Percentiles rank a stretch among this genome's conserved stretches.
These are phyloP conservation scores for Ephydatia muelleri DNA, from an alignment of 37 sponge, comb jelly and placozoan species.

Conservation along the genomic window DNA sequence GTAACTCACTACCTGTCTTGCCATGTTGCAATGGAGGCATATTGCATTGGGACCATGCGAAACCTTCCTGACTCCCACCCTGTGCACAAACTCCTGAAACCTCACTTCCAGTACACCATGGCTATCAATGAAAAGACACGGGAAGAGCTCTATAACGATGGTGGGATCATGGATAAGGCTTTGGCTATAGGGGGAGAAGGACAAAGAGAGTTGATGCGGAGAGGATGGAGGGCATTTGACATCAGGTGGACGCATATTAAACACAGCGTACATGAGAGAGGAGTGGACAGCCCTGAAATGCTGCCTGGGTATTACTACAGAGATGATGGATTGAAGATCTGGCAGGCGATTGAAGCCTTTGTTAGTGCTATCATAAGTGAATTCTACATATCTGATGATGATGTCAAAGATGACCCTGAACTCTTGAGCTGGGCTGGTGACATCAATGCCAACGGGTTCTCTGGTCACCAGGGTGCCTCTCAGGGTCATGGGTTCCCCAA, in stretches of 20 bases:
- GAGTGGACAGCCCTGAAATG: conserved; percentile 49
- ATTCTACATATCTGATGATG: conserved; percentile 55
- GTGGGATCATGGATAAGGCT: conserved; percentile 44
- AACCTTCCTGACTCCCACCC: conserved; percentile 72
- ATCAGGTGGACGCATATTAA: conserved; percentile 28
- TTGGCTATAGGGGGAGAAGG: conserved; percentile 64
- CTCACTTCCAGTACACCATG: conserved; percentile 73
- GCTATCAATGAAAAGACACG: conserved; percentile 68
- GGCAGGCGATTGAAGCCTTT: conserved; percentile 56
- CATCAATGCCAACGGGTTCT: conserved; percentile 28
- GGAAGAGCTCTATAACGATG: conserved; percentile 23
- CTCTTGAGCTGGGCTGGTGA: conserved; percentile 50
- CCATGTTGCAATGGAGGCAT: conserved; percentile 80
- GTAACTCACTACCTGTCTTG: conserved; percentile 62
- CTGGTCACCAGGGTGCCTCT: conserved; percentile 7
- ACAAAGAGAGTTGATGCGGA: conserved; percentile 6
- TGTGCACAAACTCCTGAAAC: conserved; percentile 71
- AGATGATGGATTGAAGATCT: conserved; percentile 69
- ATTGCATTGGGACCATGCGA: conserved; percentile 58
- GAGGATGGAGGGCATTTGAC: conserved; percentile 4
- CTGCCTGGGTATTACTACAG: conserved; percentile 80
- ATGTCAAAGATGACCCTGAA: conserved; percentile 49
- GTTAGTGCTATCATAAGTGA: conserved; percentile 37
- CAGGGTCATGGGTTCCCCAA: conserved; percentile 58
- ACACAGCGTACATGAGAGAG: conserved; percentile 39